Conservation (phyloP, 92 coral and sea anemone species). For the Phenganax subtilis region DNA sequence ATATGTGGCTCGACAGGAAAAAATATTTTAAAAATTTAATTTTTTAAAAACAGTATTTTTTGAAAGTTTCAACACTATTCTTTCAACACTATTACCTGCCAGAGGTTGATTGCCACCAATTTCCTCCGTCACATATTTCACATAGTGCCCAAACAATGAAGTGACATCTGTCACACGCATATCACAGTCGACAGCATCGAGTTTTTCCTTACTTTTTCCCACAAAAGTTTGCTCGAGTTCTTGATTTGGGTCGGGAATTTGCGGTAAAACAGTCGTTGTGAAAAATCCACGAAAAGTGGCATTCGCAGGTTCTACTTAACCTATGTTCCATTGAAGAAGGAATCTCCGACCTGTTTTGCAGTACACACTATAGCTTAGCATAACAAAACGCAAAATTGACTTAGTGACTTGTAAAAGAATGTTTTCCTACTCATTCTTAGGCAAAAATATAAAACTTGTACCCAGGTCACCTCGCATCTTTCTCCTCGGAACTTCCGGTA, state of each 20-base stretch:
- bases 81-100: background rate
- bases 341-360: conserved; percentile 24
- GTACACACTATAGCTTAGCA: conserved; percentile 21
- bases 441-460: background rate
- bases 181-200: conserved; percentile 32
- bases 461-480: background rate
- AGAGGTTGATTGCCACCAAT: conserved; percentile 26
- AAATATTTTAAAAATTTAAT: no score
- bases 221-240: conserved; percentile 13
- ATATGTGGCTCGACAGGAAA: no score
- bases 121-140: conserved; percentile 34
- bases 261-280: conserved; percentile 15
- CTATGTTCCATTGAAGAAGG: conserved; percentile 30
- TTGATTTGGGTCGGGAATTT: conserved; percentile 17
- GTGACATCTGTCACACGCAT: conserved; percentile 14
- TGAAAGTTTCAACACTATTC: no score
- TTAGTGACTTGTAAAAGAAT: background rate
- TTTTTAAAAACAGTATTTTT: no score
- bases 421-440: background rate
- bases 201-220: conserved; percentile 31
- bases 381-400: background rate
- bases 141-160: conserved; percentile 34
- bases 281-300: conserved; percentile 24
- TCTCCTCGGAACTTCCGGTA: conserved; percentile 9
- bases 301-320: conserved; percentile 19